Evolutionary conservation across 1,140 invertebrate species (phyloP).

Genomic region (Gonatopus flavifemur): DNA sequence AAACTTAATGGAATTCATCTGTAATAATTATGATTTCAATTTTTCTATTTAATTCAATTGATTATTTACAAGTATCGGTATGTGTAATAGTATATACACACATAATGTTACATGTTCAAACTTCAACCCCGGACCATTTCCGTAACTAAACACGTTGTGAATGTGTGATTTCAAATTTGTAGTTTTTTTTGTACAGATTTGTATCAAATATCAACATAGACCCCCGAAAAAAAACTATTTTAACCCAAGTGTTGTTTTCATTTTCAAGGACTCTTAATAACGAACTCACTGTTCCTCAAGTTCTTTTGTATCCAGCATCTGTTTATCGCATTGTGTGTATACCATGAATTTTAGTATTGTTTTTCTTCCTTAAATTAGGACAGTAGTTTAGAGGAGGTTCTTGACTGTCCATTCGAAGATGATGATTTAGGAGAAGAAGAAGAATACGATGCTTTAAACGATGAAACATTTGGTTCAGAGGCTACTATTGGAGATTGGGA

Average conservation of each 20-base stretch:
- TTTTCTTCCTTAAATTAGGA: conserved; percentile 19
- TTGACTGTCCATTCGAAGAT: conserved; percentile 56
- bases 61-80: not conserved
- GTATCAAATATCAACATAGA: too few species aligned
- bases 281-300: not conserved
- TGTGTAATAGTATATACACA: too few species aligned
- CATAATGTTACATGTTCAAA: too few species aligned
- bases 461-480: conserved; percentile 84
- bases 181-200: too few species aligned
- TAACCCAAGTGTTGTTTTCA: not conserved
- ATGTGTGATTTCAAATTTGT: too few species aligned
- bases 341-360: not conserved
- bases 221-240: not conserved
- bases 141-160: too few species aligned
- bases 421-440: conserved; percentile 74
- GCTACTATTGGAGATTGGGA: conserved; percentile 73
- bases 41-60: not conserved
- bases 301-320: not conserved
- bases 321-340: not conserved
- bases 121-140: too few species aligned
- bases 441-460: conserved; percentile 86
- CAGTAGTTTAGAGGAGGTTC: conserved; percentile 41
- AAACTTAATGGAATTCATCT: too few species aligned
- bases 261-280: not conserved
- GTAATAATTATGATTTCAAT: too few species aligned